A percentile compares a stretch with the other conserved stretches of the same genome.
These are phyloP conservation scores for Dicyrtoma fusca DNA, from an alignment of 2,888 invertebrate genomes.

Conservation along the genomic window DNA sequence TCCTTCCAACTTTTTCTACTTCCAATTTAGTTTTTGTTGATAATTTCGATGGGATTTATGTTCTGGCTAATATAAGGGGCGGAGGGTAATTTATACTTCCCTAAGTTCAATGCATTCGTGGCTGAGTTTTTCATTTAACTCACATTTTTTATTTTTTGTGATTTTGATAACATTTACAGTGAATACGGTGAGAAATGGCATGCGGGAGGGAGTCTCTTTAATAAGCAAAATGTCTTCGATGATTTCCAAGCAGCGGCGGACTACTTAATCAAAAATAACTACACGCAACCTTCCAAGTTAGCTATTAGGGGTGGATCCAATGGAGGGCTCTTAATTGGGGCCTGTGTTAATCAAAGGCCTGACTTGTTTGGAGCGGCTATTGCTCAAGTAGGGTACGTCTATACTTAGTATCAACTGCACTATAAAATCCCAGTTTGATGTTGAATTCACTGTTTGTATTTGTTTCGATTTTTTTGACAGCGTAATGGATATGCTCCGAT, in stretches of 20 bases:
- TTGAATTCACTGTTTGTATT: background rate
- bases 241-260: slow-evolving; percentile 94
- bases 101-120: background rate
- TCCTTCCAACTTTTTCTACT: slow-evolving; percentile 7
- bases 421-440: too few relatives aligned
- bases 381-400: slow-evolving; percentile 89
- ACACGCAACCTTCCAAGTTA: slow-evolving; percentile 73
- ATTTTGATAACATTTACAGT: slow-evolving; percentile 7
- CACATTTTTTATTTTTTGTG: background rate
- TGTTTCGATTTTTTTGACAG: slow-evolving; percentile 61
- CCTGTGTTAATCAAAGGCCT: slow-evolving; percentile 92
- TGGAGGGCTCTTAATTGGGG: slow-evolving; percentile 91
- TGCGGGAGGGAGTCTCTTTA: slow-evolving; percentile 29
- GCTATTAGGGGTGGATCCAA: slow-evolving; percentile 94
- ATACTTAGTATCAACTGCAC: slow-evolving; percentile 71
- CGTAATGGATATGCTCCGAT: slow-evolving; percentile 96
- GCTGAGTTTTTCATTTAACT: slow-evolving; percentile 68
- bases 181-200: slow-evolving; percentile 43
- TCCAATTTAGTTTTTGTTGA: slow-evolving; percentile 21
- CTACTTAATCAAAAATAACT: slow-evolving; percentile 77
- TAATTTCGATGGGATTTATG: slow-evolving; percentile 34
- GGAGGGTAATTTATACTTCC: slow-evolving; percentile 22
- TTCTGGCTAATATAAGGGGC: slow-evolving; percentile 30
- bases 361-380: slow-evolving; percentile 91
- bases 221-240: slow-evolving; percentile 90